These are phyloP conservation scores for Plectus sambesii DNA, from an alignment of 1,140 invertebrate genomes.

Conservation along the genomic window DNA sequence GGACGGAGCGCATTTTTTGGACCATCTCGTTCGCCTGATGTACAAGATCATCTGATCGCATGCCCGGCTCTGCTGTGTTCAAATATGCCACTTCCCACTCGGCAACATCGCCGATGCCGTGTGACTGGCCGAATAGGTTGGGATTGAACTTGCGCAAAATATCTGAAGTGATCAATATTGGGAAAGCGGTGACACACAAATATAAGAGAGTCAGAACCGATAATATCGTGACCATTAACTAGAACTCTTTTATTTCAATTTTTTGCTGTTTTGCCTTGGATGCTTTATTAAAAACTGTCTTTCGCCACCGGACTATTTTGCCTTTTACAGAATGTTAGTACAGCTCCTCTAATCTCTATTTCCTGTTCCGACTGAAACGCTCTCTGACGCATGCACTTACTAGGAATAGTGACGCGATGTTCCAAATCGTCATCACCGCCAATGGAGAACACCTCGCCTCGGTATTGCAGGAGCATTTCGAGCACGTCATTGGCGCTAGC, in stretches of 20 bases:
- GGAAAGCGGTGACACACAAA: background rate
- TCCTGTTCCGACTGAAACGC: no score
- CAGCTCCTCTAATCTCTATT: no score
- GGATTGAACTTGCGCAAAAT: conserved; percentile 47
- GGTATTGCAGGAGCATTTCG: conserved; percentile 62
- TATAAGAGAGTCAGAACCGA: background rate
- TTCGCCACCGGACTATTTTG: no score
- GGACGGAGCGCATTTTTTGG: conserved; percentile 31
- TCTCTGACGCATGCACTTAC: no score
- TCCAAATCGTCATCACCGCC: conserved; percentile 61
- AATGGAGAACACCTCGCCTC: conserved; percentile 65
- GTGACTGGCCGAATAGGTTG: conserved; percentile 44
- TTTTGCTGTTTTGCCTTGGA: no score
- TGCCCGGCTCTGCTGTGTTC: conserved; percentile 45
- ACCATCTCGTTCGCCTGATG: conserved; percentile 44
- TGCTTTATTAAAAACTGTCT: no score
- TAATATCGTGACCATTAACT: no score
- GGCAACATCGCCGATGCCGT: conserved; percentile 30
- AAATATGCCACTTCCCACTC: conserved; percentile 33
- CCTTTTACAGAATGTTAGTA: no score
- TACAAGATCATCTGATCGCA: conserved; percentile 43
- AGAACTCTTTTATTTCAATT: no score
- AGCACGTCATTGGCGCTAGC: conserved; percentile 61
- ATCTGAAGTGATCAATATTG: conserved; percentile 48
- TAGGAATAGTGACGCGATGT: conserved; percentile 62